Evolutionary conservation across 2,888 invertebrate genomes (phyloP).

Genomic region (Palloptera scutellata): DNA sequence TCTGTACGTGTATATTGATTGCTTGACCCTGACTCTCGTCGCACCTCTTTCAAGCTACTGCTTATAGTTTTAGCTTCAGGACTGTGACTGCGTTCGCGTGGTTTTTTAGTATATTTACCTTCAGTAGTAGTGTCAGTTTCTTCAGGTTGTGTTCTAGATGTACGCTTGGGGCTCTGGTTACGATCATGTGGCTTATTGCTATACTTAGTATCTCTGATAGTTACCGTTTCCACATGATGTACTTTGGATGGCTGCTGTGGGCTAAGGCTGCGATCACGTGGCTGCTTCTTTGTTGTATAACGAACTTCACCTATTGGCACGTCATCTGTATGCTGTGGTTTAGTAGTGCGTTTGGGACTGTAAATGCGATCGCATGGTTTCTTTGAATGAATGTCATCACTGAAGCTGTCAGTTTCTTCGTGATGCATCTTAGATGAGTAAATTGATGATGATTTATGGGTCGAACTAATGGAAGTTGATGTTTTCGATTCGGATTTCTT

Average conservation of each 20-base stretch:
- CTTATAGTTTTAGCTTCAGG: constrained; percentile 48
- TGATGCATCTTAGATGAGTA: constrained; percentile 31
- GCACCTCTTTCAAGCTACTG: constrained; percentile 14
- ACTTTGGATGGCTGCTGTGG: constrained; percentile 30
- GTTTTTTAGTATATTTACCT: constrained; percentile 44
- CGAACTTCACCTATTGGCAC: background rate
- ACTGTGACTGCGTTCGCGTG: constrained; percentile 32
- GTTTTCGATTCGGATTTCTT: constrained; percentile 28
- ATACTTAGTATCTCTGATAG: constrained; percentile 5
- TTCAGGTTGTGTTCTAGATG: background rate
- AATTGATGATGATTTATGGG: constrained; percentile 31
- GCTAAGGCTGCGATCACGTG: constrained; percentile 38
- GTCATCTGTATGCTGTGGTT: background rate
- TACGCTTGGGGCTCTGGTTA: constrained; percentile 41
- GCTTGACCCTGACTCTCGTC: constrained; percentile 3
- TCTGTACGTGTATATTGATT: constrained; percentile 35
- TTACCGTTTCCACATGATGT: constrained; percentile 6
- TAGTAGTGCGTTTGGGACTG: constrained; percentile 14
- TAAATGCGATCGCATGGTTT: constrained; percentile 31
- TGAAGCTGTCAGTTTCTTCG: constrained; percentile 37
- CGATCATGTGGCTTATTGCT: constrained; percentile 31
- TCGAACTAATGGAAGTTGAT: constrained; percentile 32
- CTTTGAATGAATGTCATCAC: constrained; percentile 17
- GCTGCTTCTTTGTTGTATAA: constrained; percentile 29
- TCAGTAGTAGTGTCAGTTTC: background rate